Conservation (phyloP, 2,113 vertebrate genomes). For the Tor tambroides region DNA sequence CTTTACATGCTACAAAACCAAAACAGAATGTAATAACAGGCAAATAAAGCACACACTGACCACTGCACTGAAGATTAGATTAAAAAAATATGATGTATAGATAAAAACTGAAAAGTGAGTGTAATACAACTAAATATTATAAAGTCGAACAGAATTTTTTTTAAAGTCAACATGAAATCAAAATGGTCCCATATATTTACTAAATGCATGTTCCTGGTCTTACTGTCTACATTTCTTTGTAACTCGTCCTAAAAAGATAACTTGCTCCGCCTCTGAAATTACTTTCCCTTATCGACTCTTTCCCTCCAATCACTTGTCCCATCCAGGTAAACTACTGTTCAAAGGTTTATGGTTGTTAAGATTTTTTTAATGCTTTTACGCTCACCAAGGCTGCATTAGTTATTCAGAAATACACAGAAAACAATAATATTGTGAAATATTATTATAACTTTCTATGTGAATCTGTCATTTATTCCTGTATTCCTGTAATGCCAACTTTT, state of each 20-base stretch:
- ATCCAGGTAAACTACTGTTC: background rate
- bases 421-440: background rate
- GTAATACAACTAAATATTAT: background rate
- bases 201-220: background rate
- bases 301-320: background rate
- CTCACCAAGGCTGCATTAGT: background rate
- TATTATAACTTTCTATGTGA: background rate
- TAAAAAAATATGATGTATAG: background rate
- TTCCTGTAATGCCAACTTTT: background rate
- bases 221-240: background rate
- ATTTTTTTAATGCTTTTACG: background rate
- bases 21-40: background rate
- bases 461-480: background rate
- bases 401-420: background rate
- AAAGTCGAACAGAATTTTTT: background rate
- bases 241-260: background rate
- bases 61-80: slow-evolving; percentile 17
- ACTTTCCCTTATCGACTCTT: background rate
- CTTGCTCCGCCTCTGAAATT: background rate
- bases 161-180: background rate
- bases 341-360: slow-evolving; percentile 14
- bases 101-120: background rate
- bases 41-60: slow-evolving; percentile 8
- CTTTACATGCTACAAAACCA: background rate
- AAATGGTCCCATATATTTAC: background rate